phyloP scores from a whole-genome alignment of 1,140 invertebrate species.

The Drosophila mojavensis region DNA sequence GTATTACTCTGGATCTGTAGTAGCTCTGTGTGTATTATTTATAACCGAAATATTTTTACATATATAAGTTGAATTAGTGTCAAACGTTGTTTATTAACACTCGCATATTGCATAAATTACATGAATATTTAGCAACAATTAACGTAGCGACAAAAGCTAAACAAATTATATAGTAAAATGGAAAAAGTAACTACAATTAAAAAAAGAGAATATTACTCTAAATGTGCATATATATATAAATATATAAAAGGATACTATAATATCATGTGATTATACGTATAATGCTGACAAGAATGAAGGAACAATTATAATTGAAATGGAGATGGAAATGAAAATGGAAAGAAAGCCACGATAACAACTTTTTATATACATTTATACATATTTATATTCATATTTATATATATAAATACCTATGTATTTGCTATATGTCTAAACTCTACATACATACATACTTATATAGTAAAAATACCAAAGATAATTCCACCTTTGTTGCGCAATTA shows the following conservation, averaged over 20 bases:
- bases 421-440: slow-evolving; percentile 48
- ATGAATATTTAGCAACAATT: slow-evolving; percentile 69
- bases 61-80: slow-evolving; percentile 68
- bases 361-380: slow-evolving; percentile 61
- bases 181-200: slow-evolving; percentile 29
- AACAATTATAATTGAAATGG: slow-evolving; percentile 20
- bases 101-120: slow-evolving; percentile 44
- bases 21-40: slow-evolving; percentile 71
- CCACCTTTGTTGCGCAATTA: slow-evolving; percentile 79
- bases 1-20: slow-evolving; percentile 52
- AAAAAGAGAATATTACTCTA: slow-evolving; percentile 31
- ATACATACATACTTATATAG: slow-evolving; percentile 66
- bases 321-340: slow-evolving; percentile 10
- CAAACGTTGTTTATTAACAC: slow-evolving; percentile 63
- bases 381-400: slow-evolving; percentile 26
- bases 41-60: slow-evolving; percentile 56
- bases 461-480: slow-evolving; percentile 81
- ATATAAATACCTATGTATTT: slow-evolving; percentile 55
- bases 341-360: slow-evolving; percentile 50
- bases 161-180: slow-evolving; percentile 44
- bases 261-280: slow-evolving; percentile 70
- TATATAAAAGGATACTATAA: slow-evolving; percentile 58
- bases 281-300: slow-evolving; percentile 36
- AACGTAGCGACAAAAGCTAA: slow-evolving; percentile 56
- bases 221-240: slow-evolving; percentile 57